A percentile compares a stretch with the other conserved stretches of the same genome.
phyloP scores from a whole-genome alignment of 2,113 vertebrate species.

The Dromaius novaehollandiae region DNA sequence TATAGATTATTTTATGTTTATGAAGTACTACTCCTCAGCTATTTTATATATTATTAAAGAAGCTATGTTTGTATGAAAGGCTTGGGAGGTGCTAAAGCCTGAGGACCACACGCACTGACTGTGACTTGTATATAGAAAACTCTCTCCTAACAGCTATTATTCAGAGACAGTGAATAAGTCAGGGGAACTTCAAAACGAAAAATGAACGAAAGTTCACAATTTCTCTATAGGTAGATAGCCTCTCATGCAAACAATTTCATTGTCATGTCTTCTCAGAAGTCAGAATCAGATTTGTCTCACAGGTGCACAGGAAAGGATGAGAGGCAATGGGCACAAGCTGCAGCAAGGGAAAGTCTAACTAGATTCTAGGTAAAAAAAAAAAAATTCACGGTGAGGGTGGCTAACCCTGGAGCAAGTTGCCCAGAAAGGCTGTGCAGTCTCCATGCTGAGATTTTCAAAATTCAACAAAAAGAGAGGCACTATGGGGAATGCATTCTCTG shows the following conservation, averaged over 20 bases:
- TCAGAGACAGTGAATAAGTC: background rate
- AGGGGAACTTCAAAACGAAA: background rate
- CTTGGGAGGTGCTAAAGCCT: background rate
- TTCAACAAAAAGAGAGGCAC: rapidly evolving
- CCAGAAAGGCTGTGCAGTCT: background rate
- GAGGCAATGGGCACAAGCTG: background rate
- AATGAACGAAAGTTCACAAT: background rate
- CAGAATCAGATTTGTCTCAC: background rate
- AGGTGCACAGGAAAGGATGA: background rate
- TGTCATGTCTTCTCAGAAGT: background rate
- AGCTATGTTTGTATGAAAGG: background rate
- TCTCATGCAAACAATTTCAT: background rate
- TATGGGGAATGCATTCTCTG: background rate
- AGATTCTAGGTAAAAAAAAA: background rate
- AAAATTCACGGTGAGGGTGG: background rate
- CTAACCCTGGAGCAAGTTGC: background rate
- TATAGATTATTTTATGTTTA: background rate
- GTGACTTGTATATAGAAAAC: background rate
- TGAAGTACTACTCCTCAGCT: background rate
- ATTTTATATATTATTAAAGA: no score
- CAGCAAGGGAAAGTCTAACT: background rate
- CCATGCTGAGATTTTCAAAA: background rate
- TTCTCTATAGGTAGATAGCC: background rate
- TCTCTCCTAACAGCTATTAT: background rate
- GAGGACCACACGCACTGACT: rapidly evolving